Percentiles rank a stretch among this genome's conserved stretches.
Conservation (phyloP, 2,797 vertebrate species). For the Micrastur ruficollis region DNA sequence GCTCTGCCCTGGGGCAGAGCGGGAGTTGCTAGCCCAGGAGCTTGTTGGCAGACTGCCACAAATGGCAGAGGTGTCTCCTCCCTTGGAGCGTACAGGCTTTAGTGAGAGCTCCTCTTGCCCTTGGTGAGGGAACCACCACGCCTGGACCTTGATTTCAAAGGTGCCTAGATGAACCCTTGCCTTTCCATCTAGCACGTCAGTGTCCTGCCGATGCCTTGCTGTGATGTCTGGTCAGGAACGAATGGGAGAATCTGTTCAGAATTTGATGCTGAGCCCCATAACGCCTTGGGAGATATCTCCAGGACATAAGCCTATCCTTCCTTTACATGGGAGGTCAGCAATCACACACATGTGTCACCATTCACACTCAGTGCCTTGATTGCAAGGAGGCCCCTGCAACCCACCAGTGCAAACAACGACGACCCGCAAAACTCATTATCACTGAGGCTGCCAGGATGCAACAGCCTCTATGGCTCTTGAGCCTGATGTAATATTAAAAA, state of each 20-base stretch:
- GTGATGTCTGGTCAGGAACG: neutral
- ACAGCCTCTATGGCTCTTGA: neutral
- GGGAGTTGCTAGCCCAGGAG: neutral
- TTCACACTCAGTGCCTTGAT: neutral
- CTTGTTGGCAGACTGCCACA: neutral
- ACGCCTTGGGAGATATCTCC: neutral
- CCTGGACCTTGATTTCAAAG: neutral
- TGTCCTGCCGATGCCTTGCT: neutral
- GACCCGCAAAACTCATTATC: neutral
- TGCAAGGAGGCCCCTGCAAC: neutral
- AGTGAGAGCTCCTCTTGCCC: neutral
- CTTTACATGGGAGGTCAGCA: neutral
- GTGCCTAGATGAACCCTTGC: neutral
- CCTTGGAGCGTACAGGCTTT: neutral
- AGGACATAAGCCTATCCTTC: fast-evolving
- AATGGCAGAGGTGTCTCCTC: neutral
- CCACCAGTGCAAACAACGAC: neutral
- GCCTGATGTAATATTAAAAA: neutral
- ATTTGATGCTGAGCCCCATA: neutral
- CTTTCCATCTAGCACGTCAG: neutral
- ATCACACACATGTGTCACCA: fast-evolving
- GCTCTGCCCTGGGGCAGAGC: neutral
- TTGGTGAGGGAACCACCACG: neutral
- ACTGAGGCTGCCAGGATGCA: neutral
- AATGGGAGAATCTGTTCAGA: neutral